Percentiles rank a stretch among this genome's conserved stretches.
phyloP scores from a whole-genome alignment of 2,888 invertebrate species.

The Seira musarum region DNA sequence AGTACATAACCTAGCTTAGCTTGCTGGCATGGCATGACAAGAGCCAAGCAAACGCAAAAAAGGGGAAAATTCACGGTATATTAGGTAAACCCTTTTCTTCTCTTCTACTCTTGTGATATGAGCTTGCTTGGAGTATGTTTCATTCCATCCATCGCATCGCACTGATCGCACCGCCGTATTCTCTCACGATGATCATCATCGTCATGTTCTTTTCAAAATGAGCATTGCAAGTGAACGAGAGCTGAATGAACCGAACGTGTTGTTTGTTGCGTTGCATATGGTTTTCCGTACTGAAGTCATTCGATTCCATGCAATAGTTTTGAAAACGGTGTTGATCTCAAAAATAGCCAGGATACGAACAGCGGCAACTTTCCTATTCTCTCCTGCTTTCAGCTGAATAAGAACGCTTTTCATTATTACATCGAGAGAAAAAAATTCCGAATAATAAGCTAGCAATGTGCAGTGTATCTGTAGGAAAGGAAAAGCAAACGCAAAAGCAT shows the following conservation, averaged over 20 bases:
- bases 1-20: too few relatives aligned
- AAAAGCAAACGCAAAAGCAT: neutral
- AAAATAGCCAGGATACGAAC: slow-evolving; percentile 1
- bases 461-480: neutral
- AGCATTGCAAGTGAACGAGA: neutral
- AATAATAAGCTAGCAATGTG: neutral
- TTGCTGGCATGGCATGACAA: too few relatives aligned
- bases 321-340: slow-evolving; percentile 12
- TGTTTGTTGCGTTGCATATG: neutral
- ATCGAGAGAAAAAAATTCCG: neutral
- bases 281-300: neutral
- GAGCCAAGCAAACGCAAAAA: neutral
- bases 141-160: too few relatives aligned
- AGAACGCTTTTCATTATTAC: slow-evolving; percentile 17
- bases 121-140: too few relatives aligned
- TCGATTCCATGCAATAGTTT: neutral
- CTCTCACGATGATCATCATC: slow-evolving; percentile 1
- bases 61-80: slow-evolving; percentile 11
- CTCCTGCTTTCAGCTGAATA: neutral
- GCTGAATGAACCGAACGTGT: too few relatives aligned
- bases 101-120: too few relatives aligned
- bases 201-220: neutral
- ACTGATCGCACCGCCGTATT: too few relatives aligned
- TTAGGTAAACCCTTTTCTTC: neutral
- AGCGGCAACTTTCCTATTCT: slow-evolving; percentile 11